phyloP scores from a whole-genome alignment of 2,888 invertebrate genomes.

The Proisotoma minuta region DNA sequence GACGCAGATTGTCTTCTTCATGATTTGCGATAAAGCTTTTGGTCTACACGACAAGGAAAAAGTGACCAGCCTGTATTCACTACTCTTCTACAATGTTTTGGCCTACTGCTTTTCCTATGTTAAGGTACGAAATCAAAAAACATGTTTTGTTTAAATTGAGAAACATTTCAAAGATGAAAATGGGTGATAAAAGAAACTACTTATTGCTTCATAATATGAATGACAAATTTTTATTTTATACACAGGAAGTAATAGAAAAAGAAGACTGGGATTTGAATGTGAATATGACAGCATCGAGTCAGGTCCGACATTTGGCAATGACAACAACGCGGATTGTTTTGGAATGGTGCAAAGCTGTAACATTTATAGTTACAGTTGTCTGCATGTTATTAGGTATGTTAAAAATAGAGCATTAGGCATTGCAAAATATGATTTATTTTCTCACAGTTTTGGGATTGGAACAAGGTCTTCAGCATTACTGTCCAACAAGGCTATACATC shows the following conservation, averaged over 20 bases:
- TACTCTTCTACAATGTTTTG: conserved; percentile 77
- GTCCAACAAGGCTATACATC: conserved; percentile 64
- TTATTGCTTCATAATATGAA: too few species aligned
- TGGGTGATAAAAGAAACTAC: too few species aligned
- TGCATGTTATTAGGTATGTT: conserved; percentile 62
- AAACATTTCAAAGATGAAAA: too few species aligned
- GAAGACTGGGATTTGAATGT: conserved; percentile 74
- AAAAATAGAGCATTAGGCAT: not conserved
- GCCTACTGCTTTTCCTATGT: conserved; percentile 73
- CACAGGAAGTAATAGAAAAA: conserved; percentile 56
- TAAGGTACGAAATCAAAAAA: conserved; percentile 54
- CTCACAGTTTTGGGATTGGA: conserved; percentile 62
- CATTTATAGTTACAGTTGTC: conserved; percentile 70
- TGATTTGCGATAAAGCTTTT: conserved; percentile 65
- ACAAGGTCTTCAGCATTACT: conserved; percentile 69
- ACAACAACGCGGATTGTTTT: conserved; percentile 73
- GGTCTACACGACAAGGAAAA: conserved; percentile 57
- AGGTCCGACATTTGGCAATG: conserved; percentile 73
- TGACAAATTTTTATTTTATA: not conserved
- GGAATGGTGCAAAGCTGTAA: conserved; percentile 76
- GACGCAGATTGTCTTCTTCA: conserved; percentile 65
- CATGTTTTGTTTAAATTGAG: too few species aligned
- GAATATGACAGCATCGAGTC: conserved; percentile 66
- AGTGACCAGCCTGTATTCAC: conserved; percentile 67
- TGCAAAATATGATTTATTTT: conserved; percentile 4